phyloP scores from a whole-genome alignment of 2,113 vertebrate species.

The Lagopus leucura region DNA sequence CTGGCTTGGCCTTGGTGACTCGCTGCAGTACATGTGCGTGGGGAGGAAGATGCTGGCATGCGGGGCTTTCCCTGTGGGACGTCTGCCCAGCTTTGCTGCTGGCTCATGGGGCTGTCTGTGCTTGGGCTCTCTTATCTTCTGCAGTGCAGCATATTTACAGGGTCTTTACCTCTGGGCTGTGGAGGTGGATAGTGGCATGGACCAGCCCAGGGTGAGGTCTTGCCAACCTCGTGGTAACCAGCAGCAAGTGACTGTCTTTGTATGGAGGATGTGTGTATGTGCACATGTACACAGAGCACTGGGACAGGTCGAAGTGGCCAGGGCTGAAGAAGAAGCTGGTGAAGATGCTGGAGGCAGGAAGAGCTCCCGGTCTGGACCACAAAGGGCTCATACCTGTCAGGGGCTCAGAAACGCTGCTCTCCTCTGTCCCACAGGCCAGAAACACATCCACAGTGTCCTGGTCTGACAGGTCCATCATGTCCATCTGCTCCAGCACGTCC shows the following conservation, averaged over 20 bases:
- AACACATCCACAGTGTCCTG: constrained; percentile 93
- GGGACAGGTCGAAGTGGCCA: neutral
- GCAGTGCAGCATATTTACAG: neutral
- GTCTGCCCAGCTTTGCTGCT: neutral
- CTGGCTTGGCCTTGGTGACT: neutral
- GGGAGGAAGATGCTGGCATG: neutral
- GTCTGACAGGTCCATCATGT: constrained; percentile 90
- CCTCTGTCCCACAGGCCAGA: constrained; percentile 85
- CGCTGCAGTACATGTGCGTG: neutral
- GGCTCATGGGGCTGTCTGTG: neutral
- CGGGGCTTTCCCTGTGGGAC: neutral
- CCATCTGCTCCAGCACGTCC: constrained; percentile 94
- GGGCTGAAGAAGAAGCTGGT: neutral
- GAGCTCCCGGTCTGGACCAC: neutral
- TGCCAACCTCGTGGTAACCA: neutral
- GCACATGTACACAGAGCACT: neutral
- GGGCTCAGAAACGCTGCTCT: constrained; percentile 71
- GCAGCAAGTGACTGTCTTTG: neutral
- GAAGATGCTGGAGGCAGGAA: neutral
- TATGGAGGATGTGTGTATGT: neutral
- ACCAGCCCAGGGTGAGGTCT: neutral
- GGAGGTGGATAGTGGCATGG: neutral
- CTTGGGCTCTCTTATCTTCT: neutral
- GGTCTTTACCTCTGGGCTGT: neutral
- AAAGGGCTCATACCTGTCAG: constrained; percentile 76